Base-by-base conservation (phyloP, 2,797 vertebrate genomes). In the Leuciscus waleckii region DNA sequence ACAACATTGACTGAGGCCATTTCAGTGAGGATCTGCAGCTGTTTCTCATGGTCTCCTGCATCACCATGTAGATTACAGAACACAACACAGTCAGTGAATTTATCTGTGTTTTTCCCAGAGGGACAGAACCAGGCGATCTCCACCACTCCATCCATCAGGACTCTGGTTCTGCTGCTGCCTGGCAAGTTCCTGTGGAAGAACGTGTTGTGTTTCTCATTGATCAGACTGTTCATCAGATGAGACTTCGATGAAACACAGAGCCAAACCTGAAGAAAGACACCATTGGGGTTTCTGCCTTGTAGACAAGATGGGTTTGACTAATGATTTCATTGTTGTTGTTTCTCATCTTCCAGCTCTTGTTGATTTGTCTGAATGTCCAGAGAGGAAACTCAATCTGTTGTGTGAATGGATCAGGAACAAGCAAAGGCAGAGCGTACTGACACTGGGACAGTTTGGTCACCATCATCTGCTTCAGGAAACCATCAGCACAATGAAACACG, bases 121-220 rank as follows among this genome's bases (percentile, higher is more conserved):
- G 56, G 56, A 0, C 23, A 58, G 23, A 58, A 58, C 56, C 56
- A 58, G 56, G 23, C 9, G 23, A 58, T 58, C 23, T 58, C 56
- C 23, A 58, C 56, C 56, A 58, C 56, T 58, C 56, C 56, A n/a
- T 58, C 56, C 56, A 58, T 58, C 56, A 58, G 56, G 23, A n/a
- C 56, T 58, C 56, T 58, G 56, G 23, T 58, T 58, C 56, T 58
- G 23, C 56, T 58, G 56, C 56, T 58, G 56, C 56, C 56, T 58
- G 56, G 3, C 56, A 58, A 58, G 56, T 58, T n/a, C 56, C 56
- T 65, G 63, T 65, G 29, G 29, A 65, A 65, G 63, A 65, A 65
- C 6, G 63, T 65, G 63, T 65, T 65, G 63, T 65, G 63, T 65
- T 65, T 65, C 29, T 65, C 63, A 65, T 65, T 65, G 63, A 65